Percentiles rank a stretch among this genome's conserved stretches.
phyloP scores from a whole-genome alignment of 2,888 invertebrate genomes.

The Xestia xanthographa region DNA sequence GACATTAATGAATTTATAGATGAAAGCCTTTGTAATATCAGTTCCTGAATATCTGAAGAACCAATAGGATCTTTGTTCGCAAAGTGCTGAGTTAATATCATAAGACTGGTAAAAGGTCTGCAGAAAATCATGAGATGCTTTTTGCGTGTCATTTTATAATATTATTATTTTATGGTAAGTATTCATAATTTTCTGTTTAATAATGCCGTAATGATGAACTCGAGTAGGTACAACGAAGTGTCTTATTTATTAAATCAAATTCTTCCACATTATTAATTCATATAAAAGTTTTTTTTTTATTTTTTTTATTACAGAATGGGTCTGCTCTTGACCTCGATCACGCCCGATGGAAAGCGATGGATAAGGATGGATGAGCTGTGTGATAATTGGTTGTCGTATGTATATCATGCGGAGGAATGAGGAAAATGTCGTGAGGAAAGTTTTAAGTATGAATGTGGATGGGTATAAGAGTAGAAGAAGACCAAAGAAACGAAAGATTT shows the following conservation, averaged over 20 bases:
- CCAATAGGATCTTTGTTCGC: conserved; percentile 22
- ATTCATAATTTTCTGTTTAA: not conserved
- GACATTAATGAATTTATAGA: conserved; percentile 46
- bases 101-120: not conserved
- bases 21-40: conserved; percentile 35
- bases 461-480: too few species aligned
- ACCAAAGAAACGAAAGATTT: too few species aligned
- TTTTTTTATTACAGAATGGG: too few species aligned
- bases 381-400: too few species aligned
- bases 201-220: not conserved
- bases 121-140: conserved; percentile 5
- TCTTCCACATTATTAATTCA: too few species aligned
- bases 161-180: not conserved
- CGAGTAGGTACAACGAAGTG: not conserved
- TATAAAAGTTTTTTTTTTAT: too few species aligned
- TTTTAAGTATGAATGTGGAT: too few species aligned
- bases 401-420: too few species aligned
- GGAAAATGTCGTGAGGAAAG: too few species aligned
- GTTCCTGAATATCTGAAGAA: conserved; percentile 31
- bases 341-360: too few species aligned
- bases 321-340: too few species aligned
- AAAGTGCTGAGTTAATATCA: conserved; percentile 24
- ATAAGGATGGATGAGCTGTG: too few species aligned
- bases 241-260: not conserved
- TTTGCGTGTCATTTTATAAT: conserved; percentile 4